These are phyloP conservation scores for Dryoscopus gambensis DNA, from an alignment of 2,113 vertebrate genomes.

Conservation along the genomic window DNA sequence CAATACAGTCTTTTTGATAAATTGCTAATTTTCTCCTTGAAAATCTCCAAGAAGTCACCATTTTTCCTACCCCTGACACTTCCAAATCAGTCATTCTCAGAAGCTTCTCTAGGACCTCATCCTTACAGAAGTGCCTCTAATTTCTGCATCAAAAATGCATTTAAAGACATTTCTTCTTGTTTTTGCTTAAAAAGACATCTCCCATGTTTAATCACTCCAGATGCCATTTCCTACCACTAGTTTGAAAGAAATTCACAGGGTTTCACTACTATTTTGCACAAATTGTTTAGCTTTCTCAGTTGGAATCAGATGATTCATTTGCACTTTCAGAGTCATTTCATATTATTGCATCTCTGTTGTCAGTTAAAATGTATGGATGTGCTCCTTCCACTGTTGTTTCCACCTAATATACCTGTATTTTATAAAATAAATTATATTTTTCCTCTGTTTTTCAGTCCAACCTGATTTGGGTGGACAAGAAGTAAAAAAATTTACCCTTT, in stretches of 20 bases:
- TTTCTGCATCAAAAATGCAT: not conserved
- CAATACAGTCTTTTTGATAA: not conserved
- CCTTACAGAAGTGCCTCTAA: not conserved
- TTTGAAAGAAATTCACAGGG: not conserved
- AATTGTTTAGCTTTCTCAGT: not conserved
- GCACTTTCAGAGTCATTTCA: not conserved
- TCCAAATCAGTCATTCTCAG: not conserved
- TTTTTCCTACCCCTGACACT: rapidly evolving
- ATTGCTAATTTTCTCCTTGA: not conserved
- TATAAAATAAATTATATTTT: not conserved
- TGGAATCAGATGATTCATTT: not conserved
- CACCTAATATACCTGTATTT: not conserved
- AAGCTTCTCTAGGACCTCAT: not conserved
- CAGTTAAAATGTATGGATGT: not conserved
- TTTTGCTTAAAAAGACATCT: not conserved
- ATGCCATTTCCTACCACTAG: not conserved
- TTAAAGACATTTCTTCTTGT: not conserved
- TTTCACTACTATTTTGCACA: not conserved
- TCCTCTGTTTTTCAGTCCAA: not conserved
- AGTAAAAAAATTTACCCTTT: not conserved
- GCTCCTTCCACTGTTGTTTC: not conserved
- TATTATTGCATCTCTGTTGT: not conserved
- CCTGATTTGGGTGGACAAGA: not conserved
- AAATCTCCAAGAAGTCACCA: not conserved
- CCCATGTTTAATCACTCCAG: not conserved